Evolutionary conservation across 2,888 invertebrate genomes (phyloP).

Genomic region (Rhimphoctona megacephalus): DNA sequence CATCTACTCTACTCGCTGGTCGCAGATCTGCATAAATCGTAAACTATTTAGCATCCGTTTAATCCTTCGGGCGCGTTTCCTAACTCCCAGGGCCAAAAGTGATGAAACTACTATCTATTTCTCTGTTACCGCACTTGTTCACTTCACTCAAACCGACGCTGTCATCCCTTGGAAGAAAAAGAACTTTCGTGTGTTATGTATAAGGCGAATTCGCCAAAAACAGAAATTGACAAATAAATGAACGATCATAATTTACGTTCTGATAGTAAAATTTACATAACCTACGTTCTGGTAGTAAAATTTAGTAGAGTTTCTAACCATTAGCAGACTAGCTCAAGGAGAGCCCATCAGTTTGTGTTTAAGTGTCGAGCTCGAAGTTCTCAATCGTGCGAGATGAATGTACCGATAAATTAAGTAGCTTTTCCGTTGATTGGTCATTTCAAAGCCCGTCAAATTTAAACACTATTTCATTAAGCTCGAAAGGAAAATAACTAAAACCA

Average conservation of each 20-base stretch:
- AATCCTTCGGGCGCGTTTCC: slow-evolving; percentile 42
- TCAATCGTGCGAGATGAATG: neutral
- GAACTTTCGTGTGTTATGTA: neutral
- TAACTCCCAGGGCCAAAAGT: neutral
- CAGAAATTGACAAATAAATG: neutral
- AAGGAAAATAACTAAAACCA: neutral
- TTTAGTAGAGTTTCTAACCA: neutral
- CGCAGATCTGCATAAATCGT: slow-evolving; percentile 59
- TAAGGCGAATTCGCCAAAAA: neutral
- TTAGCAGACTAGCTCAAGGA: neutral
- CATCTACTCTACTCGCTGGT: slow-evolving; percentile 13
- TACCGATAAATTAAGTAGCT: neutral
- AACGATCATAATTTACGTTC: neutral
- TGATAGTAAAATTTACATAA: neutral
- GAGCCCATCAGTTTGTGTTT: neutral
- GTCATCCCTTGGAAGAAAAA: neutral
- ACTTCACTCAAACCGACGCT: neutral
- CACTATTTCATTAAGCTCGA: neutral
- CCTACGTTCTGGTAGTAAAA: neutral
- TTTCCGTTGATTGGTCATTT: neutral
- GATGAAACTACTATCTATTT: neutral
- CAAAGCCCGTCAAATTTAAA: neutral
- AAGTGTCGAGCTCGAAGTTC: neutral
- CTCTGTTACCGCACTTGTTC: neutral
- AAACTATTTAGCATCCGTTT: slow-evolving; percentile 61